A percentile compares a stretch with the other conserved stretches of the same genome.
These are phyloP conservation scores for Xenentodon cancila DNA, from an alignment of 2,797 vertebrate species.

Conservation along the genomic window DNA sequence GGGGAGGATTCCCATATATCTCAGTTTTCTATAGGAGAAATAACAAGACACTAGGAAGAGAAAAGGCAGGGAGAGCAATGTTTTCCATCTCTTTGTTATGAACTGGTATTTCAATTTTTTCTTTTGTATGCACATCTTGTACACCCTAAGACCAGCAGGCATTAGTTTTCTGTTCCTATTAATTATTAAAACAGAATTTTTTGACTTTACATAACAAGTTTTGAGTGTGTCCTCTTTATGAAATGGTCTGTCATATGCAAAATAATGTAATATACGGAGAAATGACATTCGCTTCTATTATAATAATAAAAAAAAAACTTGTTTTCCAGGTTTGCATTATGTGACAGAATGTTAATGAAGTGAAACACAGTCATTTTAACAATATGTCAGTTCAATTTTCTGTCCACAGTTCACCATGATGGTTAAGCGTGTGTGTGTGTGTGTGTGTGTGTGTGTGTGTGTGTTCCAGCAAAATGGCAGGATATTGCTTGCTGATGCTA, in stretches of 20 bases:
- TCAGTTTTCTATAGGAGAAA: slow-evolving; percentile 5
- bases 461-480: slow-evolving; percentile 17
- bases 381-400: slow-evolving; percentile 5
- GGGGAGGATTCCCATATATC: background rate
- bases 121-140: background rate
- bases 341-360: too few species aligned
- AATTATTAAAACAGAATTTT: slow-evolving; percentile 55
- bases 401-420: slow-evolving; percentile 25
- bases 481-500: slow-evolving; percentile 36
- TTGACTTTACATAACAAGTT: slow-evolving; percentile 39
- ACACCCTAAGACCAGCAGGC: slow-evolving; percentile 14
- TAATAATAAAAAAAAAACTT: background rate
- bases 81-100: background rate
- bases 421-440: slow-evolving; percentile 3
- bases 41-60: slow-evolving; percentile 7
- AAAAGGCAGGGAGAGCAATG: background rate
- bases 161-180: slow-evolving; percentile 44
- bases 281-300: slow-evolving; percentile 30
- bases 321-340: too few species aligned
- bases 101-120: slow-evolving; percentile 6
- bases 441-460: slow-evolving; percentile 5
- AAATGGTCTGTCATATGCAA: background rate
- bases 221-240: slow-evolving; percentile 34
- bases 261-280: slow-evolving; percentile 18
- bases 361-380: slow-evolving; percentile 12